Evolutionary conservation across 2,888 invertebrate genomes (phyloP).

Genomic region (Hybos culiciformis): DNA sequence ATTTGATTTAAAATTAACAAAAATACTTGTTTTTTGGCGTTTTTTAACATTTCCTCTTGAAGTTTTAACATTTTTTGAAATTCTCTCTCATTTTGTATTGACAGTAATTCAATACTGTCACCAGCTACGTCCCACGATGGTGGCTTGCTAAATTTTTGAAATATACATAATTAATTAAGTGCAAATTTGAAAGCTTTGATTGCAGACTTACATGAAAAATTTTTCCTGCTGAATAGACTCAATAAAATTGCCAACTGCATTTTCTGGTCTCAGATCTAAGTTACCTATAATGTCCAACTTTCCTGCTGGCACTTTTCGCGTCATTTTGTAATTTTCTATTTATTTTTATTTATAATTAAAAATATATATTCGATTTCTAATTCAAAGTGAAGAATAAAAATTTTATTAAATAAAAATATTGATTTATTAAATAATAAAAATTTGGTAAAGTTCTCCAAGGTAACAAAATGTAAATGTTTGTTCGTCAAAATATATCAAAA

Average conservation of each 20-base stretch:
- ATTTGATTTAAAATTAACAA: too few relatives aligned
- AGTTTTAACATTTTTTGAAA: constrained; percentile 24
- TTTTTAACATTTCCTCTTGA: constrained; percentile 26
- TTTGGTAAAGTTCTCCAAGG: too few relatives aligned
- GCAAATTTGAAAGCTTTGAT: background rate
- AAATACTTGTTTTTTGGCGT: constrained; percentile 24
- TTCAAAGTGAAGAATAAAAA: too few relatives aligned
- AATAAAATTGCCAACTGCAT: constrained; percentile 26
- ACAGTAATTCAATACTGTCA: constrained; percentile 28
- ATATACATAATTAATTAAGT: background rate
- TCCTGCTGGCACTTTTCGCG: constrained; percentile 27
- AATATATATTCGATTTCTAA: too few relatives aligned
- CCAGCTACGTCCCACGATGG: constrained; percentile 33
- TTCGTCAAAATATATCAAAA: too few relatives aligned
- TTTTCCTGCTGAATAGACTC: constrained; percentile 29
- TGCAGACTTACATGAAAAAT: constrained; percentile 25
- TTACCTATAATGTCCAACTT: constrained; percentile 31
- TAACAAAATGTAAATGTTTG: too few relatives aligned
- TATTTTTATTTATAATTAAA: too few relatives aligned
- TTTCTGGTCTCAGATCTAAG: constrained; percentile 29
- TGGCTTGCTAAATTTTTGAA: constrained; percentile 22
- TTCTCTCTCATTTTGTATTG: constrained; percentile 29
- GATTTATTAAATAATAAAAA: too few relatives aligned
- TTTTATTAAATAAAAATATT: too few relatives aligned
- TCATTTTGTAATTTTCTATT: constrained; percentile 28